Conservation (phyloP, 2,797 vertebrate genomes). For the Carcharodon carcharias region DNA sequence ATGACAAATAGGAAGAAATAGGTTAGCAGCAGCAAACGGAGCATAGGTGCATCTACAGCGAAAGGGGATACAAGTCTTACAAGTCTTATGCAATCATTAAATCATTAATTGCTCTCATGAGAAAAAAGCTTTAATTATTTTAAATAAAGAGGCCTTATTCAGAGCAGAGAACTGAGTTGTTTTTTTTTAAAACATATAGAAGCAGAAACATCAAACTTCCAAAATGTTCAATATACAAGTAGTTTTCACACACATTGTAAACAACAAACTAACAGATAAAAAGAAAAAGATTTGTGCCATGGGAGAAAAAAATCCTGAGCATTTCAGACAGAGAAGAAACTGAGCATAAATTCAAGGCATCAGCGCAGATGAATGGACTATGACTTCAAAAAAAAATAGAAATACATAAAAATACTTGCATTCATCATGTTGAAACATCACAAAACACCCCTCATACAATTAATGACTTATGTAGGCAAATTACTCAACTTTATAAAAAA, state of each 20-base stretch:
- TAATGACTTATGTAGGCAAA: not conserved
- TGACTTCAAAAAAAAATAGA: not conserved
- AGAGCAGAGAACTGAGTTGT: not conserved
- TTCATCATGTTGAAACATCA: not conserved
- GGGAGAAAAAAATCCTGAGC: not conserved
- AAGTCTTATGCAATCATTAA: not conserved
- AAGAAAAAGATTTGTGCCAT: not conserved
- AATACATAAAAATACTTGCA: not conserved
- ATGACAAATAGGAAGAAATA: slow-evolving; percentile 43
- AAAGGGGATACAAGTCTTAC: not conserved
- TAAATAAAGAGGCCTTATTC: not conserved
- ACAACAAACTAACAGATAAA: not conserved
- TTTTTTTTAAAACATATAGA: not conserved
- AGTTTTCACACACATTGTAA: not conserved
- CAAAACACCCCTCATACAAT: not conserved
- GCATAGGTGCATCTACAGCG: not conserved
- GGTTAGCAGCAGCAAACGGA: slow-evolving; percentile 24
- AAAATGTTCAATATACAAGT: not conserved
- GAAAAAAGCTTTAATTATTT: slow-evolving; percentile 16
- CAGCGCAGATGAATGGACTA: not conserved
- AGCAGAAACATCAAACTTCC: not conserved
- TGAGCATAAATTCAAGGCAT: not conserved
- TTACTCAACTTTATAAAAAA: not conserved
- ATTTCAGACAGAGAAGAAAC: not conserved
- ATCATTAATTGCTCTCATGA: not conserved